Percentiles rank a stretch among this genome's conserved stretches.
Conservation (phyloP, 2,888 invertebrate species). For the Rhagonycha lutea region DNA sequence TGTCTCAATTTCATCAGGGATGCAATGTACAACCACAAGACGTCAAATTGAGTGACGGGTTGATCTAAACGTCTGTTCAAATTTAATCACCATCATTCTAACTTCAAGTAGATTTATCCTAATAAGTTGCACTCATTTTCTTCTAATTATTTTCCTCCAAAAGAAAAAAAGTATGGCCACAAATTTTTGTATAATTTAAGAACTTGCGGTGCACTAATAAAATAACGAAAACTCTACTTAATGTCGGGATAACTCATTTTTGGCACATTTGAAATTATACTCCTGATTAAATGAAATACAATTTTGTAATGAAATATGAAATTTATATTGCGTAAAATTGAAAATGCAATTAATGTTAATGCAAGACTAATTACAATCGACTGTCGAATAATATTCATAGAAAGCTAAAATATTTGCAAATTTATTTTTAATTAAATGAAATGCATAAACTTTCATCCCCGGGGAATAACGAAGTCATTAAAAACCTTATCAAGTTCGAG, state of each 20-base stretch:
- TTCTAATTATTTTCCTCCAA: not conserved
- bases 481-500: conserved; percentile 40
- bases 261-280: not conserved
- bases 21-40: not conserved
- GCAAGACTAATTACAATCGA: conserved; percentile 4
- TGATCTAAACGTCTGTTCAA: not conserved
- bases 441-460: conserved; percentile 29
- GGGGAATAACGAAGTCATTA: conserved; percentile 33
- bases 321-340: not conserved
- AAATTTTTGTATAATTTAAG: not conserved
- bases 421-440: conserved; percentile 31
- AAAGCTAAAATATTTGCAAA: conserved; percentile 27
- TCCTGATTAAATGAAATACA: not conserved
- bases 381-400: conserved; percentile 19
- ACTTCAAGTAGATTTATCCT: not conserved
- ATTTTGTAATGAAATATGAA: conserved; percentile 7
- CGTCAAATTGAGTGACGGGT: conserved; percentile 1
- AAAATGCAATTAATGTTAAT: conserved; percentile 11
- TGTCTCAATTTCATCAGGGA: conserved; percentile 3
- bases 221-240: not conserved
- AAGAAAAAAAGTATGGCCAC: not conserved
- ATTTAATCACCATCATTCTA: not conserved
- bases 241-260: not conserved
- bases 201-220: not conserved
- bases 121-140: not conserved